These are phyloP conservation scores for Montipora capitata DNA, from an alignment of 92 coral and sea anemone genomes.

Conservation along the genomic window DNA sequence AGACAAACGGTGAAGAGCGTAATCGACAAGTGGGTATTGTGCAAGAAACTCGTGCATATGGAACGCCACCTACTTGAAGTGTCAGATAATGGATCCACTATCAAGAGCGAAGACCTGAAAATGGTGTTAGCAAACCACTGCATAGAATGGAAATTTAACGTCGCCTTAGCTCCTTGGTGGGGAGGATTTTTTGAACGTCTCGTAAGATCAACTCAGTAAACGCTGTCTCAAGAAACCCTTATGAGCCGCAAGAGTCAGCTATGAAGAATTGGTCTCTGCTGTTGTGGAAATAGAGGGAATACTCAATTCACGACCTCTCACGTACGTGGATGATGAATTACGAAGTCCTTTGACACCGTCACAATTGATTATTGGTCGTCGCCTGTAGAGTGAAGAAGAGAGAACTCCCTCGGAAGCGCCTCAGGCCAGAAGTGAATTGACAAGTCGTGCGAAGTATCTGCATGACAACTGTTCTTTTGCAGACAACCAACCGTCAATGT, in stretches of 20 bases:
- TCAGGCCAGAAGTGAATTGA: neutral
- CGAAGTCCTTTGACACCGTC: slow-evolving; percentile 8
- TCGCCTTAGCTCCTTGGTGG: slow-evolving; percentile 9
- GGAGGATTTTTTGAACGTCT: slow-evolving; percentile 14
- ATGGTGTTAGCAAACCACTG: neutral
- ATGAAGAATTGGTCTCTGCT: neutral
- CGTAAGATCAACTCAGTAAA: neutral
- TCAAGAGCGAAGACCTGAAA: slow-evolving; percentile 1
- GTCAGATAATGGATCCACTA: neutral
- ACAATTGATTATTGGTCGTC: slow-evolving; percentile 16
- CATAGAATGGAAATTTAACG: neutral
- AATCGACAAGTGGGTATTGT: neutral
- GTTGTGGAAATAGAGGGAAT: neutral
- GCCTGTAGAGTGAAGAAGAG: neutral
- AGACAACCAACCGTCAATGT: neutral
- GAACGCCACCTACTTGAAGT: neutral
- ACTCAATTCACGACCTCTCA: too few species aligned
- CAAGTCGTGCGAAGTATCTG: neutral
- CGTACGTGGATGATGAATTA: slow-evolving; percentile 4
- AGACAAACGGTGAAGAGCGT: neutral
- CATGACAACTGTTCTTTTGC: neutral
- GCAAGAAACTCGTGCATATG: neutral
- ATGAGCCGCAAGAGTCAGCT: neutral
- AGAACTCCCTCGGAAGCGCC: neutral
- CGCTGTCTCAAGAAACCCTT: neutral